phyloP scores from a whole-genome alignment of 2,888 invertebrate genomes.

The Drosophila multiciliata region DNA sequence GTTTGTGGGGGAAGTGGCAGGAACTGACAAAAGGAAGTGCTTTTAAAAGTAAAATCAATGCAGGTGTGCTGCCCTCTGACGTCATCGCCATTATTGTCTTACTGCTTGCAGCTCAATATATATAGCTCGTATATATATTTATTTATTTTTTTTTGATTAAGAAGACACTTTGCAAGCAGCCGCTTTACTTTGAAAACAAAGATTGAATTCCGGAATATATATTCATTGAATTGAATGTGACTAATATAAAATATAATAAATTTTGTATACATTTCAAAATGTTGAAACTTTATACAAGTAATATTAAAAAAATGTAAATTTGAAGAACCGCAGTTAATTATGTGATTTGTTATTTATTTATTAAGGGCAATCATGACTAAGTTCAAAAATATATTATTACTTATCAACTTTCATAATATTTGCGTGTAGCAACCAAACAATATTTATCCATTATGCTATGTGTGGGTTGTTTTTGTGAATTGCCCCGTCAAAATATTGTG shows the following conservation, averaged over 20 bases:
- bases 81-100: slow-evolving; percentile 40
- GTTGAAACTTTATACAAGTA: no score
- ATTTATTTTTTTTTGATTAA: not conserved
- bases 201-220: not conserved
- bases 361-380: not conserved
- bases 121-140: no score
- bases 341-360: not conserved
- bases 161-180: not conserved
- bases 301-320: no score
- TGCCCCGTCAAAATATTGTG: slow-evolving; percentile 13
- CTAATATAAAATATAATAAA: not conserved
- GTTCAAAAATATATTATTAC: not conserved
- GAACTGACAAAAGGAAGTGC: slow-evolving; percentile 56
- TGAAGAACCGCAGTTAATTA: not conserved
- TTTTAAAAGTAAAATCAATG: slow-evolving; percentile 59
- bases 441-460: not conserved
- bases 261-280: not conserved
- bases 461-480: not conserved
- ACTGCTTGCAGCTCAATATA: not conserved
- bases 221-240: not conserved
- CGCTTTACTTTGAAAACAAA: slow-evolving; percentile 4
- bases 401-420: not conserved
- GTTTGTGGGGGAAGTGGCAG: not conserved
- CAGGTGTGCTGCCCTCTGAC: slow-evolving; percentile 61
- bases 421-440: not conserved